Evolutionary conservation across 2,888 invertebrate genomes (phyloP), one percentile per base, ranked within the genome.

Genomic region (Synergus japonicus): DNA sequence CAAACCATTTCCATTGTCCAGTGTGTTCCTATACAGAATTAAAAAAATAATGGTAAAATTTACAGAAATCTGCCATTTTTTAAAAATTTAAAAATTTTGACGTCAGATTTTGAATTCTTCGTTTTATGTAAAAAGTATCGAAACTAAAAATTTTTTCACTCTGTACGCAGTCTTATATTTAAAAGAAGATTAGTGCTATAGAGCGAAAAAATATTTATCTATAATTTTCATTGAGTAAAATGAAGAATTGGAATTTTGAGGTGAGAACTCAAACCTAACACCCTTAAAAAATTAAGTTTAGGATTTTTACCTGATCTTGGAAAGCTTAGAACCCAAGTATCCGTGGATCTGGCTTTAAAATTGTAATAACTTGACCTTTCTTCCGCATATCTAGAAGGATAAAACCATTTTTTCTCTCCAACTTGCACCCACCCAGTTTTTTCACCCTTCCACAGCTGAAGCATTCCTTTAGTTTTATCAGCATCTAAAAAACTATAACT

Each of bases 1-100:
- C 97, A 97, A 2, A 96, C 95, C 86, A 97, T 92, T 91, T 97
- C 97, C 15, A 96, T 96, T 0, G 96, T 96, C 95, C 96, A 89
- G 0, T 91, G 92, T 3, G 91, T 90, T n/a, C 89, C 89, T 88
- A 69, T 46, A 85, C 37, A 60, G n/a, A n/a, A 37, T 46, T 63
- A 15, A 44, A 22, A 18, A 46, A 66, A 15, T 8, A 18, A 18
- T 9, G 44, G 10, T 64, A 49, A 64, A 77, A 8, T 13, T 13
- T 15, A 10, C 0, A 29, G 22, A 63, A 22, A 29, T 63, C 29
- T 63, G 37, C 13, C 22, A 2, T 29, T 29, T 29, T 29, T 29
- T 29, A 29, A 29, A 29, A 2, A 29, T 29, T 29, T 29, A 1
- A 1, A 29, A 1, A 29, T 29, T 29, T 29, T 29, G 1, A 29